phyloP scores from a whole-genome alignment of 2,113 vertebrate species.

The Mungos mungo region DNA sequence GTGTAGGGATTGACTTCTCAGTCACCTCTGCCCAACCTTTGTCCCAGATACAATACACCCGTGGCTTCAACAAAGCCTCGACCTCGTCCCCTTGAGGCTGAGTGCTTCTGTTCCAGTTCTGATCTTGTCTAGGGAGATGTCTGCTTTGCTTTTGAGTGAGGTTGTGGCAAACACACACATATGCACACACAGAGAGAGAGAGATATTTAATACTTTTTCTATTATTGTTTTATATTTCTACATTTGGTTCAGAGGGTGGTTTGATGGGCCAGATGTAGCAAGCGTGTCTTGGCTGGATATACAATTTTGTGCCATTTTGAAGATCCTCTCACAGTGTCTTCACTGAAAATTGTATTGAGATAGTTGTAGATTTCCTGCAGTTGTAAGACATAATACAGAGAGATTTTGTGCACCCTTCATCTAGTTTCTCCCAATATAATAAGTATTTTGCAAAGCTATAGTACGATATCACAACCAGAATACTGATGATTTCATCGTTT shows the following conservation, averaged over 20 bases:
- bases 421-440: background rate
- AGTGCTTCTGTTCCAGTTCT: background rate
- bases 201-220: background rate
- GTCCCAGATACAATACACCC: too few relatives aligned
- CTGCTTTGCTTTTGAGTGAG: background rate
- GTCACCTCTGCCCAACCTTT: background rate
- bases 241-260: background rate
- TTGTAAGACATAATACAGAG: background rate
- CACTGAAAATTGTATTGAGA: background rate
- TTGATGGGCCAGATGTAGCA: background rate
- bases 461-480: background rate
- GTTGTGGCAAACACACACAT: fast-evolving
- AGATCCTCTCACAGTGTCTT: background rate
- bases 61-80: fast-evolving
- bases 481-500: background rate
- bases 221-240: background rate
- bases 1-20: background rate
- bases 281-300: background rate
- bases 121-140: background rate
- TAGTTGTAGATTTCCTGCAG: background rate
- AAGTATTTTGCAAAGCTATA: background rate
- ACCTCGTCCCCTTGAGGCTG: fast-evolving
- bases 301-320: background rate
- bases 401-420: background rate
- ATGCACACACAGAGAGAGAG: fast-evolving